phyloP scores from a whole-genome alignment of 2,797 vertebrate species.

The Amniataba percoides region DNA sequence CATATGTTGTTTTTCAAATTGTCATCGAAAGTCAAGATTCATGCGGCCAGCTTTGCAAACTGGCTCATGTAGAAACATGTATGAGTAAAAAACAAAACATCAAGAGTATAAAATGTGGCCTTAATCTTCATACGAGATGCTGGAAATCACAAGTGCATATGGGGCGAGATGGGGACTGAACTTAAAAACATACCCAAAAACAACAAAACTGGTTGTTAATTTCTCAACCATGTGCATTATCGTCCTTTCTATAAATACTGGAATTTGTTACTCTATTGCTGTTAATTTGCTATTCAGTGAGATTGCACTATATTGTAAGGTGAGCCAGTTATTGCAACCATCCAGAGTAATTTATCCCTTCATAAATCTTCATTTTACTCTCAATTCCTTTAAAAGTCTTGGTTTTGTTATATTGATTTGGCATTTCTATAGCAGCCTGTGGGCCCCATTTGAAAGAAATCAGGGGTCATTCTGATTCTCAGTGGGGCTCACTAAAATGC shows the following conservation, averaged over 20 bases:
- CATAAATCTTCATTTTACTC: conserved; percentile 18
- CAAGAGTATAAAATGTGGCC: conserved; percentile 1
- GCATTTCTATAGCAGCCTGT: background rate
- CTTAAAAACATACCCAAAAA: background rate
- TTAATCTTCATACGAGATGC: conserved; percentile 6
- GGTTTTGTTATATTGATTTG: conserved; percentile 16
- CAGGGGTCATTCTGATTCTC: too few relatives aligned
- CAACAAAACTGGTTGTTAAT: background rate
- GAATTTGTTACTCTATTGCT: background rate
- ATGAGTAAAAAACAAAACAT: conserved; percentile 10
- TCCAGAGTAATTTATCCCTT: background rate
- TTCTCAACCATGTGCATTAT: background rate
- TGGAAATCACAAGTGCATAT: background rate
- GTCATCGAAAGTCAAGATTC: background rate
- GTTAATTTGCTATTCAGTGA: background rate
- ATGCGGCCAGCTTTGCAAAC: conserved; percentile 1
- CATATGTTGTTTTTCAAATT: background rate
- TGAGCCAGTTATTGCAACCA: background rate
- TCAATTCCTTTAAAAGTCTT: too few relatives aligned
- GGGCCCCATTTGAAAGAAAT: background rate
- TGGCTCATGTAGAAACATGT: background rate
- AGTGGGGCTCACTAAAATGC: too few relatives aligned
- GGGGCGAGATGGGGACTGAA: background rate
- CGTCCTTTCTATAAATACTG: background rate
- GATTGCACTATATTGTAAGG: background rate